Conservation (phyloP, 2,113 vertebrate species). For the Cyprinus carpio region DNA sequence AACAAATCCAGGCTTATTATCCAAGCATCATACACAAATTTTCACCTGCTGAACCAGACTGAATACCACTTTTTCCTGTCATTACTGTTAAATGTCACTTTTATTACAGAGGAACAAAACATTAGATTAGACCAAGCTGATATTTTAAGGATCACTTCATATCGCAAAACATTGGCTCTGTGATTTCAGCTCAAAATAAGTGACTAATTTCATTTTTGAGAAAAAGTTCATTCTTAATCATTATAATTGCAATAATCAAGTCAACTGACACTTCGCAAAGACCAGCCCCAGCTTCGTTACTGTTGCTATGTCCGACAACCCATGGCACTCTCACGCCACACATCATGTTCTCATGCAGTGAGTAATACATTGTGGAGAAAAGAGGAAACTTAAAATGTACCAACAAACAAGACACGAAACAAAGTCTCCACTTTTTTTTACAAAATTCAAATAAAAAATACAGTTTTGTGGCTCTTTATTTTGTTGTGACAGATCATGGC, state of each 20-base stretch:
- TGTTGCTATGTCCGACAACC: too few species aligned
- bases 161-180: neutral
- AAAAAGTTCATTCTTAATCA: neutral
- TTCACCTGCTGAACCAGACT: neutral
- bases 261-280: too few species aligned
- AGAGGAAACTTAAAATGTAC: too few species aligned
- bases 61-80: neutral
- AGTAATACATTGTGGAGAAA: too few species aligned
- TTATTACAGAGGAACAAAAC: neutral
- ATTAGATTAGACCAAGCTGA: neutral
- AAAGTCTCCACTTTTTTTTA: too few species aligned
- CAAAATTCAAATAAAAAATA: too few species aligned
- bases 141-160: neutral
- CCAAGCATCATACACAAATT: constrained; percentile 11
- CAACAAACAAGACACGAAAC: too few species aligned
- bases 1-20: neutral
- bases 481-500: too few species aligned
- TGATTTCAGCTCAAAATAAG: neutral
- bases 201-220: neutral
- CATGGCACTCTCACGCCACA: too few species aligned
- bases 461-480: too few species aligned
- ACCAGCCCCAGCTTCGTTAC: too few species aligned
- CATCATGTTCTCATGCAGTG: too few species aligned
- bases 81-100: constrained; percentile 7
- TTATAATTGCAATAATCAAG: neutral